phyloP scores from a whole-genome alignment of 2,888 invertebrate species.

The Phasia obesa region DNA sequence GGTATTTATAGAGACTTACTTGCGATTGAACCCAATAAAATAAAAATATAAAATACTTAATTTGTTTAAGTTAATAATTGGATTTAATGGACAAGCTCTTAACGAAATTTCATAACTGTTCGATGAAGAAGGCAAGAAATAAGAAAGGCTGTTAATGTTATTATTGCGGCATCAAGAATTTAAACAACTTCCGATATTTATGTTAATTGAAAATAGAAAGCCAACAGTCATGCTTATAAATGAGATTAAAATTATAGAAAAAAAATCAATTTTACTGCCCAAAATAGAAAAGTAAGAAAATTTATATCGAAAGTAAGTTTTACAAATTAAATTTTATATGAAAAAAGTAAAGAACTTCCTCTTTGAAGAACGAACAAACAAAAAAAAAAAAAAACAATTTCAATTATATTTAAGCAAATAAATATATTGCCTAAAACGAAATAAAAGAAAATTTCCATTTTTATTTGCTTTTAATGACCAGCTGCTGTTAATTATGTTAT shows the following conservation, averaged over 20 bases:
- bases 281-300: conserved; percentile 3
- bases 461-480: conserved; percentile 46
- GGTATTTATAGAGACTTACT: conserved; percentile 42
- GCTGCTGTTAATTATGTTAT: conserved; percentile 55
- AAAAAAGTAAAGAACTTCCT: conserved; percentile 37
- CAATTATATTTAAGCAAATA: conserved; percentile 22
- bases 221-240: conserved; percentile 56
- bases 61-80: conserved; percentile 66
- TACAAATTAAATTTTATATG: conserved; percentile 12
- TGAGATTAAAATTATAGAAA: conserved; percentile 28
- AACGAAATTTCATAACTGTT: conserved; percentile 49
- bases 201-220: conserved; percentile 38
- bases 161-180: conserved; percentile 27
- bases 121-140: background rate
- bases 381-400: conserved; percentile 8
- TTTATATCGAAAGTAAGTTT: conserved; percentile 9
- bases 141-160: background rate
- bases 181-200: conserved; percentile 37
- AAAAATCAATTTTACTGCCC: background rate
- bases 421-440: background rate
- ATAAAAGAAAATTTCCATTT: conserved; percentile 22
- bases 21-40: conserved; percentile 56
- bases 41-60: conserved; percentile 63
- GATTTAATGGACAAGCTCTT: conserved; percentile 58
- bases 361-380: background rate